Evolutionary conservation across 2,113 vertebrate genomes (phyloP).

Genomic region (Zosterops borbonicus): DNA sequence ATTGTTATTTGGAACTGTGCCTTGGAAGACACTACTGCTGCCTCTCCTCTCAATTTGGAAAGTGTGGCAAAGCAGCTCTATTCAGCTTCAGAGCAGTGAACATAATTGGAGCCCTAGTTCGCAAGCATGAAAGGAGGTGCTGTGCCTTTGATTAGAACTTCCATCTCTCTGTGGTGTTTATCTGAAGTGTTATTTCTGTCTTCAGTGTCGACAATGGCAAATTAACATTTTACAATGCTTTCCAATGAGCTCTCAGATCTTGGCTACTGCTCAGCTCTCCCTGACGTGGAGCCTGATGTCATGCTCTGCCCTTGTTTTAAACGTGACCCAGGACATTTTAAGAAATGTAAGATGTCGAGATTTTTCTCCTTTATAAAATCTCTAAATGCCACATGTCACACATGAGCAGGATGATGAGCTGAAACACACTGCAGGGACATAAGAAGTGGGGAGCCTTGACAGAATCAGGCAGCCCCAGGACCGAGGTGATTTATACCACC

Average conservation of each 20-base stretch:
- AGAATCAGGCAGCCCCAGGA: not conserved
- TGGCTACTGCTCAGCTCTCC: slow-evolving; percentile 36
- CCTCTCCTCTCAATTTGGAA: slow-evolving; percentile 53
- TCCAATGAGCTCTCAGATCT: slow-evolving; percentile 54
- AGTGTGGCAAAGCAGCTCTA: slow-evolving; percentile 56
- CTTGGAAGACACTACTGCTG: slow-evolving; percentile 44
- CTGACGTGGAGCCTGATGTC: slow-evolving; percentile 54
- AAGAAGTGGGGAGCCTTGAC: not conserved
- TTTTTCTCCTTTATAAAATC: not conserved
- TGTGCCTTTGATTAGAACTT: slow-evolving; percentile 63
- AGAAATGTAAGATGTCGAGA: not conserved
- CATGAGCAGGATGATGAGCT: not conserved
- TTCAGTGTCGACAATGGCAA: slow-evolving; percentile 50
- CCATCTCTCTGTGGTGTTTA: slow-evolving; percentile 59
- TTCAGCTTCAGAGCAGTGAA: slow-evolving; percentile 69
- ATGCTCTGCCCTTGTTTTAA: slow-evolving; percentile 39
- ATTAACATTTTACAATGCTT: slow-evolving; percentile 57
- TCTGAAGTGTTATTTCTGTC: slow-evolving; percentile 66
- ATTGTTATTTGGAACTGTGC: slow-evolving; percentile 58
- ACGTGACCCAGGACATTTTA: not conserved
- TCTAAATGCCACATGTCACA: not conserved
- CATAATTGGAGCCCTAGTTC: slow-evolving; percentile 58
- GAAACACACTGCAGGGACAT: not conserved
- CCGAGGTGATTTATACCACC: not conserved
- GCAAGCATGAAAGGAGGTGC: slow-evolving; percentile 56